Percentiles rank a stretch among this genome's conserved stretches.
Conservation (phyloP, 2,113 vertebrate species). For the Perca fluviatilis region DNA sequence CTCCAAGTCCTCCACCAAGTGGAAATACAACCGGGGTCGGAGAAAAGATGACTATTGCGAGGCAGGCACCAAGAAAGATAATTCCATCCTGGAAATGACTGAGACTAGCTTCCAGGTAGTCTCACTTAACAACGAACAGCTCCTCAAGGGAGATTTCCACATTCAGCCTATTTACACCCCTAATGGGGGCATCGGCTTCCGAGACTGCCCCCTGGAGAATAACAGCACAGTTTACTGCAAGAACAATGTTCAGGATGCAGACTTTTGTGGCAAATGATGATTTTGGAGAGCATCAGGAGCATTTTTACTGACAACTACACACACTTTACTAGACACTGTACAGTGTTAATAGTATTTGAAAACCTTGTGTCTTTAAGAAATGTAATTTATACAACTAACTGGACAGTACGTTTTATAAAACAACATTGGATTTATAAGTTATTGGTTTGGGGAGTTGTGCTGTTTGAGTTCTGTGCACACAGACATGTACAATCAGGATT, state of each 20-base stretch:
- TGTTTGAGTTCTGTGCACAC: constrained; percentile 90
- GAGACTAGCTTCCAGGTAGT: constrained; percentile 98
- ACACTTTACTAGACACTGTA: constrained; percentile 72
- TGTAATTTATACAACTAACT: constrained; percentile 92
- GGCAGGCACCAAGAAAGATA: constrained; percentile 97
- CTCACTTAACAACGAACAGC: constrained; percentile 97
- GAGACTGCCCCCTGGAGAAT: constrained; percentile 92
- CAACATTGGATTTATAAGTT: constrained; percentile 92
- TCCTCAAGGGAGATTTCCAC: constrained; percentile 97
- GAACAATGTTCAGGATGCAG: constrained; percentile 92
- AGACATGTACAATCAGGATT: constrained; percentile 88
- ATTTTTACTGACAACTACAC: constrained; percentile 73
- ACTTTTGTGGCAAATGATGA: constrained; percentile 92
- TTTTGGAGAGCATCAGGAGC: constrained; percentile 66
- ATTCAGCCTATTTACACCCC: constrained; percentile 97
- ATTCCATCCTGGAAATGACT: constrained; percentile 98
- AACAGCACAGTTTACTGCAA: constrained; percentile 93
- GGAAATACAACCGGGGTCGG: constrained; percentile 95
- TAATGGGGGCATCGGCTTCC: constrained; percentile 92
- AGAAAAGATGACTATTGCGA: constrained; percentile 97
- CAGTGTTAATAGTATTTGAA: constrained; percentile 77
- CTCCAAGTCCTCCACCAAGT: constrained; percentile 88
- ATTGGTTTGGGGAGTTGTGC: constrained; percentile 91
- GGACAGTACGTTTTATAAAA: constrained; percentile 93
- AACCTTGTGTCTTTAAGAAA: constrained; percentile 67